These are phyloP conservation scores for Acheta domesticus DNA, from an alignment of 2,888 invertebrate genomes.

Conservation along the genomic window DNA sequence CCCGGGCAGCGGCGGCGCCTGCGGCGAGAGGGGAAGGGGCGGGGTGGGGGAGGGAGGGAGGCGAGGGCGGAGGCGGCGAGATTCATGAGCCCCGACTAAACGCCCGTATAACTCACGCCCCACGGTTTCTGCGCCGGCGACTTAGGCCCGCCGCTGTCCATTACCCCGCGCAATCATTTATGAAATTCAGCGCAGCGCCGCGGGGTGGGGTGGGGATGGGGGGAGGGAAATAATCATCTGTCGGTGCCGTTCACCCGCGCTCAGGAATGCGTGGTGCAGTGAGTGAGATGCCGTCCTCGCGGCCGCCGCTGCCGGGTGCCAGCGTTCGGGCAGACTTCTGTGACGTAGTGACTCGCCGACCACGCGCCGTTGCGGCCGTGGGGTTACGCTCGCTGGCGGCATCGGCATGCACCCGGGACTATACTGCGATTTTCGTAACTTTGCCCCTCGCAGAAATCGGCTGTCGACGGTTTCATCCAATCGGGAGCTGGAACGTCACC, in stretches of 20 bases:
- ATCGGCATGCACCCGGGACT: too few species aligned
- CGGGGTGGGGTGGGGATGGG: not conserved
- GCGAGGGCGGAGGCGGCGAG: not conserved
- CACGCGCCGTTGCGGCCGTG: too few species aligned
- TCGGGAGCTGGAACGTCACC: too few species aligned
- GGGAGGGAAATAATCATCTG: not conserved
- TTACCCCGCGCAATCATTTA: not conserved
- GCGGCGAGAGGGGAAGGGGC: not conserved
- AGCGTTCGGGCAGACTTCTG: too few species aligned
- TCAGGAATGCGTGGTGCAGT: too few species aligned
- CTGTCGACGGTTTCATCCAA: too few species aligned
- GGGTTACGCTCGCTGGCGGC: too few species aligned
- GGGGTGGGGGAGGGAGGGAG: not conserved
- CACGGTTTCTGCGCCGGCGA: constrained; percentile 9
- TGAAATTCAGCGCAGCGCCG: not conserved
- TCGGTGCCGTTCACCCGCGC: not conserved
- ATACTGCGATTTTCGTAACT: too few species aligned
- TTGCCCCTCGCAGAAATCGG: too few species aligned
- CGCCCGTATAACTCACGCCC: not conserved
- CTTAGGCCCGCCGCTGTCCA: constrained; percentile 18
- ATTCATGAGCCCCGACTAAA: not conserved
- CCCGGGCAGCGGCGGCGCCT: not conserved
- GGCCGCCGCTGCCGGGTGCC: too few species aligned
- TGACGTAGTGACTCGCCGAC: too few species aligned
- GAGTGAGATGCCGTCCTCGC: too few species aligned